Conservation (phyloP, 2,113 vertebrate genomes). For the Atrichornis clamosus region DNA sequence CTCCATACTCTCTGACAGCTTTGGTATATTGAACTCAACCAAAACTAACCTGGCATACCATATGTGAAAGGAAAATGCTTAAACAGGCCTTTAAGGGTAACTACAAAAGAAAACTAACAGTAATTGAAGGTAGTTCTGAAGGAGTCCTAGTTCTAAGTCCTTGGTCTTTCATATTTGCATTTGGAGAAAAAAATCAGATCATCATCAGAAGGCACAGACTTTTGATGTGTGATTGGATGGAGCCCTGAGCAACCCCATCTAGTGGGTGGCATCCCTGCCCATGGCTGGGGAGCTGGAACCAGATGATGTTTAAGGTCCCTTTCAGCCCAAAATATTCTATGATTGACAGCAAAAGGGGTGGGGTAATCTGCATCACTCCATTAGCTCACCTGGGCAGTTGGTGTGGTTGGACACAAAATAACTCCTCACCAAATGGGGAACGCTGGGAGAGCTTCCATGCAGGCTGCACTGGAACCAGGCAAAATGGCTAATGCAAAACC, state of each 20-base stretch:
- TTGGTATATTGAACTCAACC: background rate
- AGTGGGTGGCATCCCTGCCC: background rate
- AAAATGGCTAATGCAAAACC: background rate
- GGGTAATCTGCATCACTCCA: background rate
- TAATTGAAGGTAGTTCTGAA: background rate
- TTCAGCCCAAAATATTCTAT: background rate
- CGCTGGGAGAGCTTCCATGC: rapidly evolving
- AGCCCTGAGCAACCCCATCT: background rate
- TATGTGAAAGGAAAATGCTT: background rate
- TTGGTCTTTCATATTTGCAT: background rate
- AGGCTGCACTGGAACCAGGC: background rate
- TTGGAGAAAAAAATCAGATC: background rate
- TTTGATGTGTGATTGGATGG: background rate
- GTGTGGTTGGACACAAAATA: background rate
- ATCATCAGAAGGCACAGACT: background rate
- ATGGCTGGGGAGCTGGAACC: background rate
- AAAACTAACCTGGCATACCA: background rate
- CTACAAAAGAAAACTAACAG: background rate
- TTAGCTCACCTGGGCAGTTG: rapidly evolving
- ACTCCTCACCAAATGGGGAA: background rate
- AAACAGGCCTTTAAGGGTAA: background rate
- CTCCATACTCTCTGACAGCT: background rate
- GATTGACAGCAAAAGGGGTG: background rate
- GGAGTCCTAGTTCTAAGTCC: background rate
- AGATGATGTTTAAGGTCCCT: background rate